Base-by-base conservation (phyloP, 2,113 vertebrate species). In the Donacobius atricapilla region DNA sequence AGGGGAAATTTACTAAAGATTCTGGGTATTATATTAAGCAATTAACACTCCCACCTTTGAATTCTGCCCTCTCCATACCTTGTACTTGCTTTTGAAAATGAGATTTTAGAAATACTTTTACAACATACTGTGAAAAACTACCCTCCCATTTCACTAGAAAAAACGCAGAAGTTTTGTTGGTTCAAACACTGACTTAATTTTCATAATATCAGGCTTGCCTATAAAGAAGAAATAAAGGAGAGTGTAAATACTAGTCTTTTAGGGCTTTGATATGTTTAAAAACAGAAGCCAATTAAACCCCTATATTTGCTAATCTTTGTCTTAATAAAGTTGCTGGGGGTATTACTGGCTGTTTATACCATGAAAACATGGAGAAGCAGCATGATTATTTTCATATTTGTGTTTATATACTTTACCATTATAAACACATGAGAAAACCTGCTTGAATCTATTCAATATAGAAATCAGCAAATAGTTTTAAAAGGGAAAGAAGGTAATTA, bases 401-500 rank as follows among this genome's bases (percentile, higher is more conserved):
- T 87, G 81, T 51, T 95, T 60, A 71, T 63, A 37, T 68, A 64
- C 93, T 90, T 87, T 76, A 4, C 25, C 28, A 45, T 64, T n/a
- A 31, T 77, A 77, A 73, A 57, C 2, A 0, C 37, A 72, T 48
- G 53, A 83, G 40, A 91, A 82, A 89, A 51, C 40, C 53, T 69
- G 44, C 22, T 84, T 56, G 40, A 84, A 64, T 71, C 9, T 66
- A 31, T 85, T 94, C 37, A 89, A 31, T 87, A 68, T 68, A 85
- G 83, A 90, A 96, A 94, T 60, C 40, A 87, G 40, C 21, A 77
- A 87, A 82, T 82, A 82, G 24, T 83, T 94, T 87, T 82, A 42
- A 82, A 83, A 91, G 90, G 57, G 48, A 71, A 35, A 84, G 69
- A 84, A 94, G 27, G 44, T 85, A 84, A 89, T 94, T 95, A 91